Percentiles rank a stretch among this genome's conserved stretches.
Evolutionary conservation across 2,113 vertebrate species (phyloP).

Genomic region (Psophia crepitans): DNA sequence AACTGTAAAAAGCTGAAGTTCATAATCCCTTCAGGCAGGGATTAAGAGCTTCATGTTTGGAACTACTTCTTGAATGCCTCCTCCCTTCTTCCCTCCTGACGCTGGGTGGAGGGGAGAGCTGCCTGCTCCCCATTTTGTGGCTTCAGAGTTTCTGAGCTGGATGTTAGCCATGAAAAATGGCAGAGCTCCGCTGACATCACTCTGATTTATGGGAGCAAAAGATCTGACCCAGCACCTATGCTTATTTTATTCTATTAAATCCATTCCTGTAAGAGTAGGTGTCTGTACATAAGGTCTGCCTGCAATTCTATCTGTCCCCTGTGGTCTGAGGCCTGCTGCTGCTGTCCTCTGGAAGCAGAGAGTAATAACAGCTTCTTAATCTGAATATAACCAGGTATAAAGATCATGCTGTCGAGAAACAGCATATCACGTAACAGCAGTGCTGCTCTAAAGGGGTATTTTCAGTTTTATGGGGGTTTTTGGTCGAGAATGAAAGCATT

Average conservation of each 20-base stretch:
- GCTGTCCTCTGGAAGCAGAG: not conserved
- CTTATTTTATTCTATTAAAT: not conserved
- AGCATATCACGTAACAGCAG: not conserved
- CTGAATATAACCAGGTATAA: not conserved
- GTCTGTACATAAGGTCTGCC: not conserved
- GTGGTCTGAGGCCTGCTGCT: not conserved
- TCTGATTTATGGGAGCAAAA: not conserved
- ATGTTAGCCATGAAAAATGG: not conserved
- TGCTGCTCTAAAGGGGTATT: not conserved
- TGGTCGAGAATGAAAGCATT: not conserved
- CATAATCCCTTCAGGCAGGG: not conserved
- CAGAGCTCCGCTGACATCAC: not conserved
- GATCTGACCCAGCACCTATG: rapidly evolving
- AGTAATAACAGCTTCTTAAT: not conserved
- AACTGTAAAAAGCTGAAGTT: not conserved
- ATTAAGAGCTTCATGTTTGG: not conserved
- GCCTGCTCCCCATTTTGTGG: not conserved
- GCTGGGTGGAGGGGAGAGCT: rapidly evolving
- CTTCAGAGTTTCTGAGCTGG: not conserved
- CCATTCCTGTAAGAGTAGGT: not conserved
- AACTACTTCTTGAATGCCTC: not conserved
- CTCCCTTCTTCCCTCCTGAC: rapidly evolving
- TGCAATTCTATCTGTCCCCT: not conserved
- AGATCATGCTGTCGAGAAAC: not conserved
- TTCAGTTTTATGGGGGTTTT: not conserved